Evolutionary conservation across 2,113 vertebrate genomes (phyloP).

Genomic region (Pachypanchax playfairii): DNA sequence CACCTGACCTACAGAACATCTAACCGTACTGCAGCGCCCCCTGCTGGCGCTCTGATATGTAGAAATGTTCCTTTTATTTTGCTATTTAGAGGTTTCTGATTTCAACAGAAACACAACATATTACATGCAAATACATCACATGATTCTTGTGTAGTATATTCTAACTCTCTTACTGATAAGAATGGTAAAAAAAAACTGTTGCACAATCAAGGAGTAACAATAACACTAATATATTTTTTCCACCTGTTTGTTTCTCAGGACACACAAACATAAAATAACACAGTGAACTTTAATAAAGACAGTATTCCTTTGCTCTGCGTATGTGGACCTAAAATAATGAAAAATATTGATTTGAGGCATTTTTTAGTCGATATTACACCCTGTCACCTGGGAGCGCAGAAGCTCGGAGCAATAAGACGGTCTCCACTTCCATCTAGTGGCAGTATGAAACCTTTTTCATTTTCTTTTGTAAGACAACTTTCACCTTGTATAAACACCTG

Average conservation of each 20-base stretch:
- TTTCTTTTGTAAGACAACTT: too few species aligned
- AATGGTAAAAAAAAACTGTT: constrained; percentile 12
- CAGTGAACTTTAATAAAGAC: constrained; percentile 82
- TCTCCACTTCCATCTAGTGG: constrained; percentile 61
- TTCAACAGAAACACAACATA: too few species aligned
- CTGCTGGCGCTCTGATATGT: constrained; percentile 25
- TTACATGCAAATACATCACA: too few species aligned
- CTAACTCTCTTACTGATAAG: too few species aligned
- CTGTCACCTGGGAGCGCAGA: constrained; percentile 66
- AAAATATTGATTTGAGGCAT: constrained; percentile 80
- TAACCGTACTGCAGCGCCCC: constrained; percentile 35
- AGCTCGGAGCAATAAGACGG: constrained; percentile 42
- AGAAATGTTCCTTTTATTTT: too few species aligned
- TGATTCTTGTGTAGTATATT: too few species aligned
- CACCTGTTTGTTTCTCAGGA: constrained; percentile 11
- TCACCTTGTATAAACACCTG: too few species aligned
- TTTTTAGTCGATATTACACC: constrained; percentile 70
- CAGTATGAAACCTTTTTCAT: too few species aligned
- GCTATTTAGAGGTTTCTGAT: too few species aligned
- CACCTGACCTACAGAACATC: constrained; percentile 21
- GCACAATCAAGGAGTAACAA: not conserved
- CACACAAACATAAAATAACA: constrained; percentile 55
- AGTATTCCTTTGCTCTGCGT: constrained; percentile 71
- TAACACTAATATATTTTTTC: constrained; percentile 41
- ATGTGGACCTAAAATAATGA: constrained; percentile 80